Evolutionary conservation across 2,113 vertebrate species (phyloP).

Genomic region (Natator depressus): DNA sequence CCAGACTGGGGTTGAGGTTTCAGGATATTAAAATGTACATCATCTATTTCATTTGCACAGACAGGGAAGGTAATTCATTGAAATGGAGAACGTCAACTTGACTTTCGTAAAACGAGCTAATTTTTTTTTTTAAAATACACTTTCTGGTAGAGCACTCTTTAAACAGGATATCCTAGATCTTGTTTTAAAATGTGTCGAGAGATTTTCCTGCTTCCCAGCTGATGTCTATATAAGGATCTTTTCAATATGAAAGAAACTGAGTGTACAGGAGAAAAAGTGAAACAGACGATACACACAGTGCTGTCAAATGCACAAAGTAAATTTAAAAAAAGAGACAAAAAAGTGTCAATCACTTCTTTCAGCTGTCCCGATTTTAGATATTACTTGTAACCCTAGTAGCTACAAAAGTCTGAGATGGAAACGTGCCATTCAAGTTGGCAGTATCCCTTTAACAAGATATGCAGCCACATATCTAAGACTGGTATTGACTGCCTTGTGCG

Average conservation of each 20-base stretch:
- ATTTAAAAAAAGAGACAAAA: neutral
- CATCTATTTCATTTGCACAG: neutral
- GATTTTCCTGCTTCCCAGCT: neutral
- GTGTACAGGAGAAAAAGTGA: neutral
- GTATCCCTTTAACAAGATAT: fast-evolving
- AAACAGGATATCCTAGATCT: neutral
- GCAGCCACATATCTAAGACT: neutral
- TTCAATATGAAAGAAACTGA: neutral
- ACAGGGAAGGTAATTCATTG: fast-evolving
- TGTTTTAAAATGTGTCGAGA: neutral
- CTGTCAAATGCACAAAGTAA: neutral
- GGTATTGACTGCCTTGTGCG: neutral
- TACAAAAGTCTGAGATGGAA: neutral
- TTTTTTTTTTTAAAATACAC: slow-evolving; percentile 3
- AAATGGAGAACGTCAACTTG: neutral
- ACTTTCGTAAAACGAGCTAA: neutral
- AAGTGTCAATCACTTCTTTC: neutral
- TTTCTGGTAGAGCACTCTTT: slow-evolving; percentile 7
- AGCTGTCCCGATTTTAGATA: neutral
- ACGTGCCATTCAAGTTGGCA: too few relatives aligned
- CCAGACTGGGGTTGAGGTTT: neutral
- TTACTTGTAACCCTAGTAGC: neutral
- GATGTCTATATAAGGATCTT: neutral
- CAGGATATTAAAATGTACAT: neutral
- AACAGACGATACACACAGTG: neutral